phyloP scores from a whole-genome alignment of 2,113 vertebrate genomes.

The Herpailurus yagouaroundi region DNA sequence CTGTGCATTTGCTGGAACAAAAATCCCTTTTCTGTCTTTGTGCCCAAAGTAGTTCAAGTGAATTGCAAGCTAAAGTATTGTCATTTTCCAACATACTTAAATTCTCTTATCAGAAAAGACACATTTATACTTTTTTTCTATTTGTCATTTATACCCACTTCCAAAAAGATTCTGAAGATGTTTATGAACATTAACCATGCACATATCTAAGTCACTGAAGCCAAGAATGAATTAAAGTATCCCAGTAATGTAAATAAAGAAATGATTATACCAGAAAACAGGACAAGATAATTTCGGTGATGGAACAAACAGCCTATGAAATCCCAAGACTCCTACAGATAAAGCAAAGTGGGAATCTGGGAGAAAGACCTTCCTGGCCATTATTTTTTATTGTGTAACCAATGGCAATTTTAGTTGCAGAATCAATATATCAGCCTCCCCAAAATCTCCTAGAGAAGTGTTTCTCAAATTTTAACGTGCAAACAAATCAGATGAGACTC shows the following conservation, averaged over 20 bases:
- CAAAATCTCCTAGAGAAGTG: background rate
- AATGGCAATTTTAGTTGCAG: conserved; percentile 17
- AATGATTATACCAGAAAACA: background rate
- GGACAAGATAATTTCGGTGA: background rate
- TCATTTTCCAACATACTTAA: background rate
- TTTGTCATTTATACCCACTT: background rate
- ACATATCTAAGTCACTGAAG: background rate
- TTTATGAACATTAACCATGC: background rate
- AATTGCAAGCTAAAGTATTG: conserved; percentile 19
- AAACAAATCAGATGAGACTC: background rate
- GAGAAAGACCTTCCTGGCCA: background rate
- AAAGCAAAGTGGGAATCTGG: background rate
- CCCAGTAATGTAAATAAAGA: background rate
- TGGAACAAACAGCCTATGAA: background rate
- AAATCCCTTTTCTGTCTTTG: conserved; percentile 59
- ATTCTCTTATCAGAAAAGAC: conserved; percentile 40
- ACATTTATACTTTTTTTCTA: background rate
- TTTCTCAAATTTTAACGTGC: conserved; percentile 24
- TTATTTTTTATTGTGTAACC: background rate
- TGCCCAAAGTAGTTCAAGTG: conserved; percentile 20
- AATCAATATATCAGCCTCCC: background rate
- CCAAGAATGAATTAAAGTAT: background rate
- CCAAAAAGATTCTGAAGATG: background rate
- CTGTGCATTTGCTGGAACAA: conserved; percentile 53
- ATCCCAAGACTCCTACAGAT: background rate